A percentile compares a stretch with the other conserved stretches of the same genome.
Conservation (phyloP, 2,888 invertebrate species). For the Drosophila monieri region DNA sequence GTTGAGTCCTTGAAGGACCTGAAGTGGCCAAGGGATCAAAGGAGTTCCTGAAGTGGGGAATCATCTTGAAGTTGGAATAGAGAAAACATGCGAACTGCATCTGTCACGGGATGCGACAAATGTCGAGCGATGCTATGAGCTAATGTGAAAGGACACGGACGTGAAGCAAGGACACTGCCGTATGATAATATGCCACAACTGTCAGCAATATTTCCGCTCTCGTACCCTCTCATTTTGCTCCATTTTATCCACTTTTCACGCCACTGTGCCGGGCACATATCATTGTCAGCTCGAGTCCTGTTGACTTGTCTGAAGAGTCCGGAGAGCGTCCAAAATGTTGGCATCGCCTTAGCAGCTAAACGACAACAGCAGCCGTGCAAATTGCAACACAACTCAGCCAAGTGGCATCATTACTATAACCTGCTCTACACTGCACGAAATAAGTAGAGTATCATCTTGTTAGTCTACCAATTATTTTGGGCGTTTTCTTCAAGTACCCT, state of each 20-base stretch:
- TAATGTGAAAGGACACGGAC: constrained; percentile 31
- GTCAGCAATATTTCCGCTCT: constrained; percentile 76
- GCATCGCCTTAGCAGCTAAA: constrained; percentile 77
- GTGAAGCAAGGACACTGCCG: constrained; percentile 11
- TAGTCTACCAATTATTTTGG: constrained; percentile 27
- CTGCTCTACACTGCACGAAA: constrained; percentile 54
- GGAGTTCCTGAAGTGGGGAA: constrained; percentile 5
- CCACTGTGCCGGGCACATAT: constrained; percentile 57
- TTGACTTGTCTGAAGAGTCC: constrained; percentile 76
- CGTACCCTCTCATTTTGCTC: background rate
- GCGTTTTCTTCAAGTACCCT: constrained; percentile 34
- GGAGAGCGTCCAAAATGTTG: constrained; percentile 67
- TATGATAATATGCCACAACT: constrained; percentile 80
- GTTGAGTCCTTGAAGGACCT: background rate
- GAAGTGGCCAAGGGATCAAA: background rate
- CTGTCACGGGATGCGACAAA: constrained; percentile 41
- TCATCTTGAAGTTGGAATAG: constrained; percentile 1
- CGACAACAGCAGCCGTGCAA: constrained; percentile 53
- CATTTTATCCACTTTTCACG: background rate
- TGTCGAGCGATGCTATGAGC: constrained; percentile 38
- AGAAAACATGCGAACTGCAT: constrained; percentile 12
- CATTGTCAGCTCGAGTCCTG: constrained; percentile 76
- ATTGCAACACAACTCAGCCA: constrained; percentile 35
- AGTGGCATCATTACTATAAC: constrained; percentile 70
- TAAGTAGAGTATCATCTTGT: constrained; percentile 16